Conservation (phyloP, 2,797 vertebrate genomes). For the Melanotaenia pygmaea region DNA sequence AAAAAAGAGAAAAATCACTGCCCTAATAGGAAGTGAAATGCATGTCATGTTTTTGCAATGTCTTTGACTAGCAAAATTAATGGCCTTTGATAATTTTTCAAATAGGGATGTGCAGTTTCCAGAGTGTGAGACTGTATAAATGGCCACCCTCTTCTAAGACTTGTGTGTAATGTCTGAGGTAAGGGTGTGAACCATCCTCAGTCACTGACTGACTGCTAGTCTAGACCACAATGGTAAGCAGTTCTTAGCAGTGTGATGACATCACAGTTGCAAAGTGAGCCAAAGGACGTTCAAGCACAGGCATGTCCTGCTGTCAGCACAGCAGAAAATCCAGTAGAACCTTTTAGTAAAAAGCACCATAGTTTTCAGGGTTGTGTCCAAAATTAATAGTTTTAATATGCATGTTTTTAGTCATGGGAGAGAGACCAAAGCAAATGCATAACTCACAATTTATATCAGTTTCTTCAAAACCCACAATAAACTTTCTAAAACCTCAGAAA, state of each 20-base stretch:
- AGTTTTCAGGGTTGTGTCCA: neutral
- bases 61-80: neutral
- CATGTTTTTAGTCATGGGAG: neutral
- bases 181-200: constrained; percentile 57
- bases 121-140: constrained; percentile 32
- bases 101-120: constrained; percentile 4
- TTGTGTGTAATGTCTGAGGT: constrained; percentile 59
- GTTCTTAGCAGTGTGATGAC: constrained; percentile 62
- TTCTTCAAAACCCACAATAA: too few relatives aligned
- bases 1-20: neutral
- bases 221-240: constrained; percentile 59
- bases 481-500: too few relatives aligned
- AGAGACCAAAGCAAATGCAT: neutral
- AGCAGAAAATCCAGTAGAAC: constrained; percentile 36
- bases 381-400: neutral
- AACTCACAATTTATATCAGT: neutral
- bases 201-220: constrained; percentile 39
- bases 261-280: constrained; percentile 63
- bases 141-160: constrained; percentile 47
- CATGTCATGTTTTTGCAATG: constrained; percentile 2
- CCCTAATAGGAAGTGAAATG: neutral
- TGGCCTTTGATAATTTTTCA: neutral
- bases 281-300: constrained; percentile 62
- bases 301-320: constrained; percentile 51
- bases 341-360: neutral